Evolutionary conservation across 1,140 invertebrate species (phyloP), one percentile per base, ranked within the genome.

Genomic region (Drosophila novamexicana): DNA sequence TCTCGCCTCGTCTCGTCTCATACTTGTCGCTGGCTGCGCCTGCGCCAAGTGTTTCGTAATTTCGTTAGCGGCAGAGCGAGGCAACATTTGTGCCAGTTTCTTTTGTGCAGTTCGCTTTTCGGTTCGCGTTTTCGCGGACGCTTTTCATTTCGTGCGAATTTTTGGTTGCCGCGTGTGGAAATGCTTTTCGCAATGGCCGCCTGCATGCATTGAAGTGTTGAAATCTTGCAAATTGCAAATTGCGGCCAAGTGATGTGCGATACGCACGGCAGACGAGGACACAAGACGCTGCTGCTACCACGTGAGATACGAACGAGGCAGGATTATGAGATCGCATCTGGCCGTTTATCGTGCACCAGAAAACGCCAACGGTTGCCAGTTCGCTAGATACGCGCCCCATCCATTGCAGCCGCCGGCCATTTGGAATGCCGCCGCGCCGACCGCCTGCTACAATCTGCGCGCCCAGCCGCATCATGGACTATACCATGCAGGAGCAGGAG

Each of bases 251-350:
- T 84, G 81, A 86, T 86, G 82, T 84, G 84, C 82, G 75, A 66
- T 68, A 66, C 62, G 66, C 50, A 58, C 57, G 39, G 45, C 67
- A 66, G 49, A 56, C 65, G 34, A 47, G 44, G 64, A 22, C 22
- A 74, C 52, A 77, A 69, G 64, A 68, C 59, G 32, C 58, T 14
- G 32, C 58, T 14, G 50, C 42, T 42, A 80, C 34, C 44, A 73
- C 69, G 64, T 76, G 52, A 77, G 58, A 75, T 69, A 47, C 54
- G 59, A 44, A 32, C 18, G 14, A 54, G 40, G 67, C 65, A 83
- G 58, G 76, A 91, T 80, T 85, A 91, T 91, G 90, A 91, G 90
- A 91, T 90, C 90, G 54, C 84, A 91, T 90, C 75, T 74, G 72
- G 63, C 84, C 56, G 84, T 89, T 73, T 89, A 88, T 66, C 75